These are phyloP conservation scores for Lycopodina hypogea DNA, from an alignment of 37 sponge, comb jelly and placozoan species.

Conservation along the genomic window DNA sequence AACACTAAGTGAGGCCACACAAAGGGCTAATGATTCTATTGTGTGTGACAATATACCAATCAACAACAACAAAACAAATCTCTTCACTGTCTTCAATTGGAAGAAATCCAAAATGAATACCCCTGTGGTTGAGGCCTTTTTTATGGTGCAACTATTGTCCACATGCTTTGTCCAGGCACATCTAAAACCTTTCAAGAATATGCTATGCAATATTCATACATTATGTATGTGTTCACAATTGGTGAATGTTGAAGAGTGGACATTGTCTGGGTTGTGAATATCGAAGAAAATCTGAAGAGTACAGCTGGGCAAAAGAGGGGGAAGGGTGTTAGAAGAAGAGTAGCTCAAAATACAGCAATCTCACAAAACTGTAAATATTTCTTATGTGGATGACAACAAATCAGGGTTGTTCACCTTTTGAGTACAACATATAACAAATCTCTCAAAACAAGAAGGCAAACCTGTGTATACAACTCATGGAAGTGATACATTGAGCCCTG, in stretches of 20 bases:
- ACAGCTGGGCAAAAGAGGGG: slow-evolving; percentile 28
- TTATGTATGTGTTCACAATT: slow-evolving; percentile 16
- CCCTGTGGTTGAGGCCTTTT: slow-evolving; percentile 23
- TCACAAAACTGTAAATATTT: slow-evolving; percentile 25
- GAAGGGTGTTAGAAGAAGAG: slow-evolving; percentile 36
- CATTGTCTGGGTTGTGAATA: slow-evolving; percentile 28
- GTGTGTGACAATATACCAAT: too few species aligned
- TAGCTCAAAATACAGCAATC: not conserved
- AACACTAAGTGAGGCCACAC: too few species aligned
- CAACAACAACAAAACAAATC: too few species aligned
- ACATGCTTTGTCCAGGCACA: slow-evolving; percentile 18
- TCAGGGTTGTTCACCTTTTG: slow-evolving; percentile 28
- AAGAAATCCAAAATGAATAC: slow-evolving; percentile 9
- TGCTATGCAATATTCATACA: slow-evolving; percentile 14
- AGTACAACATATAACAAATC: slow-evolving; percentile 10
- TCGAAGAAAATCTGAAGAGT: slow-evolving; percentile 22
- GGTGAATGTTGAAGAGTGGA: slow-evolving; percentile 13
- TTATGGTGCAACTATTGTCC: slow-evolving; percentile 32
- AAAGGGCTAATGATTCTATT: too few species aligned
- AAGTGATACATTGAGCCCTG: not conserved
- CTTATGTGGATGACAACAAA: slow-evolving; percentile 23
- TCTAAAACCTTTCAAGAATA: slow-evolving; percentile 30
- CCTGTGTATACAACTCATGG: slow-evolving; percentile 2
- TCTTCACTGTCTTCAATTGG: slow-evolving; percentile 11
- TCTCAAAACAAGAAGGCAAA: slow-evolving; percentile 6